Conservation (phyloP, 1,140 invertebrate genomes). For the Lepidotrigona ventralis region DNA sequence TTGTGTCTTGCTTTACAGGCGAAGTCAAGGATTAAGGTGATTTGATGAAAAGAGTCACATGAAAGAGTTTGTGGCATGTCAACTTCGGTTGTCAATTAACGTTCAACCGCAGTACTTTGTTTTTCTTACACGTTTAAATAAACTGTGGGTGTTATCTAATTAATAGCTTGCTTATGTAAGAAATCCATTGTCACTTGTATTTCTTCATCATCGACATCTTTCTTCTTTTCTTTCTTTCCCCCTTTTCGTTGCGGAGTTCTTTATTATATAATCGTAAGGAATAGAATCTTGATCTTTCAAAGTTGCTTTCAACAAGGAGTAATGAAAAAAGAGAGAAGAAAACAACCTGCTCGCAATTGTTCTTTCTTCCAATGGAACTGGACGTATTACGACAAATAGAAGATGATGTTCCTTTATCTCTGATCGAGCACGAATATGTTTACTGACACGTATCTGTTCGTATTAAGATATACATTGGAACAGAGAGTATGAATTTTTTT, state of each 20-base stretch:
- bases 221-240: background rate
- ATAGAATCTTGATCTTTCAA: conserved; percentile 12
- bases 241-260: conserved; percentile 63
- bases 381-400: conserved; percentile 6
- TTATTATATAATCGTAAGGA: conserved; percentile 47
- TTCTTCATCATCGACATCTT: conserved; percentile 39
- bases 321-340: conserved; percentile 3
- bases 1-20: conserved; percentile 10
- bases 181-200: conserved; percentile 47
- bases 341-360: conserved; percentile 15
- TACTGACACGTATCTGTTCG: background rate
- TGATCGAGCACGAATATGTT: background rate
- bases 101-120: conserved; percentile 43
- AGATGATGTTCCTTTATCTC: background rate
- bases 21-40: conserved; percentile 43
- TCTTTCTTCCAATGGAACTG: conserved; percentile 26
- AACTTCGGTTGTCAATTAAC: conserved; percentile 27
- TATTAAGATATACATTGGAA: conserved; percentile 5
- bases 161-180: conserved; percentile 50
- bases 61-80: conserved; percentile 32
- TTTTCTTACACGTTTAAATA: conserved; percentile 56
- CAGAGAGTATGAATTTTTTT: conserved; percentile 14
- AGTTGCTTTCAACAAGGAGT: conserved; percentile 28
- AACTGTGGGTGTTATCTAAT: conserved; percentile 56
- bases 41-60: conserved; percentile 44